These are phyloP conservation scores for Candidula unifasciata DNA, from an alignment of 2,888 invertebrate genomes.

Conservation along the genomic window DNA sequence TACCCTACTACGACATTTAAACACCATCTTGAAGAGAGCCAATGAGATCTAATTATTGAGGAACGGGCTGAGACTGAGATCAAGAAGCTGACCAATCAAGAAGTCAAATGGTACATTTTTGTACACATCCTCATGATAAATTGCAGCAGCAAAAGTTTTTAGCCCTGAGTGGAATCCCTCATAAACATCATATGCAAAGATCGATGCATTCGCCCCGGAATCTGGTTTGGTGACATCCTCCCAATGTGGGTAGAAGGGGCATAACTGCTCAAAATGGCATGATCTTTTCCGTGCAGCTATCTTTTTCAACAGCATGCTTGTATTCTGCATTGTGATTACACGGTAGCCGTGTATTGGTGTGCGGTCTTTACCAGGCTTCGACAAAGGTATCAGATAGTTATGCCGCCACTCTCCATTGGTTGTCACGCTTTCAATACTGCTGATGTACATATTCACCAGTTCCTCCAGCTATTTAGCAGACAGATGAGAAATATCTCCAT, in stretches of 20 bases:
- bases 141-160: neutral
- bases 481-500: too few relatives aligned
- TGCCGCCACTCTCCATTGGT: neutral
- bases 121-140: neutral
- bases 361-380: neutral
- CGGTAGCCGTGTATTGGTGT: neutral
- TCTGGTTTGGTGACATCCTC: neutral
- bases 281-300: neutral
- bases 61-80: neutral
- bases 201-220: neutral
- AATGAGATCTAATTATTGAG: neutral
- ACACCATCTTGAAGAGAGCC: neutral
- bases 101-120: neutral
- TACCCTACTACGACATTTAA: neutral
- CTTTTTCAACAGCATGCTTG: neutral
- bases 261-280: neutral
- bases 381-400: neutral
- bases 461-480: neutral
- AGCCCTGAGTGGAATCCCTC: neutral
- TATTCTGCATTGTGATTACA: neutral
- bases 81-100: neutral
- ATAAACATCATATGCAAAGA: neutral
- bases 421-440: neutral
- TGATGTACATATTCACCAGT: neutral
- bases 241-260: neutral